Evolutionary conservation across 2,113 vertebrate genomes (phyloP).

Genomic region (Cnemophilus loriae): DNA sequence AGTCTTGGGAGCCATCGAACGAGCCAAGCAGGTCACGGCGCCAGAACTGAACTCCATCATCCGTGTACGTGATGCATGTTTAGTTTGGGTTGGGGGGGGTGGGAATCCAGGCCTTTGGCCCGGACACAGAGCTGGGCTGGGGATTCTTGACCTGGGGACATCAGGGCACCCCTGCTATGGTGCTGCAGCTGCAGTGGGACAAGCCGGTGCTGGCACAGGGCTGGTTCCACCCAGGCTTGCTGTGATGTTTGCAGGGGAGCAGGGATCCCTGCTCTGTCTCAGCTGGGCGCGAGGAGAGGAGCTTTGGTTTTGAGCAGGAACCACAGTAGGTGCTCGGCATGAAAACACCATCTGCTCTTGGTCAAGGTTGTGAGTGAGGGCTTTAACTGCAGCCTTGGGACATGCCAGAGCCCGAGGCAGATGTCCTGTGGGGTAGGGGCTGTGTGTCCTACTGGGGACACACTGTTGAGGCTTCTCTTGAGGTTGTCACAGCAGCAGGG

Average conservation of each 20-base stretch:
- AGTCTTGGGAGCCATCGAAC: conserved; percentile 93
- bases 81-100: neutral
- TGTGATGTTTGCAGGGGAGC: neutral
- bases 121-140: fast-evolving
- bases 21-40: conserved; percentile 95
- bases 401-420: neutral
- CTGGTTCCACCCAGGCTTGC: neutral
- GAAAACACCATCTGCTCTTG: conserved; percentile 17
- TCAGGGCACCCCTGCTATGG: neutral
- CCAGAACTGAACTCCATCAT: conserved; percentile 99
- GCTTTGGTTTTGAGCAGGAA: neutral
- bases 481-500: neutral
- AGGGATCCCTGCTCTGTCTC: neutral
- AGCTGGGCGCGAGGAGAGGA: neutral
- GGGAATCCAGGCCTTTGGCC: neutral
- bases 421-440: neutral
- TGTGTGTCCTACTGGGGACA: neutral
- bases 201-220: neutral
- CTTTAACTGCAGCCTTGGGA: neutral
- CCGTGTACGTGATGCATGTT: conserved; percentile 77
- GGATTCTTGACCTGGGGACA: neutral
- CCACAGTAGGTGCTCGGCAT: neutral
- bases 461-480: neutral
- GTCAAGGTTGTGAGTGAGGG: neutral
- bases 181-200: neutral